Evolutionary conservation across 1,140 invertebrate genomes (phyloP), one percentile per base, ranked within the genome.

Genomic region (Fopius arisanus): DNA sequence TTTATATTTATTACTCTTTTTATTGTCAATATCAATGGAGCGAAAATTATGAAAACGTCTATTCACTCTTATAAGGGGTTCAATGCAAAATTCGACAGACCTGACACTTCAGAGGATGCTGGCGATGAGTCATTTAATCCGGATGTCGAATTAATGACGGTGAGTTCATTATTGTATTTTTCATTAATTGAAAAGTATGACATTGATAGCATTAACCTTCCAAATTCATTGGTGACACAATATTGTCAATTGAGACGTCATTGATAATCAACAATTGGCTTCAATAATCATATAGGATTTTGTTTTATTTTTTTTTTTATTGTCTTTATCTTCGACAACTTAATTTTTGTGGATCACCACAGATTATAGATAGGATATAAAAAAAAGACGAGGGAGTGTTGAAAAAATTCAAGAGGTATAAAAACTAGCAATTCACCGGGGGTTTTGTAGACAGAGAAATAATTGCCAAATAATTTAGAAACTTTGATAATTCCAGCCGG

Each of bases 401-500:
- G n/a, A n/a, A n/a, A n/a, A n/a, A n/a, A 37, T 37, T 37, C 12
- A 37, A 6, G 4, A 12, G 12, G 33, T 12, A 37, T 37, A 37
- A 6, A 6, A 37, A 37, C 5, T 37, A 37, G 33, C 33, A 37
- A n/a, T n/a, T n/a, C n/a, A n/a, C n/a, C n/a, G n/a, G n/a, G n/a
- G n/a, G n/a, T 48, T 16, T 19, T 3, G 14, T 16, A 19, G 14
- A 48, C 14, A 16, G 7, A 48, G 9, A 14, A n/a, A 16, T n/a
- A 12, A 16, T 16, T 48, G n/a, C 0, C 1, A 48, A 16, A 48
- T 19, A 14, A 16, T 19, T 4, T 19, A 48, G 16, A 48, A 19
- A 19, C 3, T 1, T 48, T 16, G 4, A 23, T 31, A 33, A 6
- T 79, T 81, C 54, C 67, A 91, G 90, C 87, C 89, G 2, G 90